phyloP scores from a whole-genome alignment of 2,113 vertebrate species.

The Nibea albiflora region DNA sequence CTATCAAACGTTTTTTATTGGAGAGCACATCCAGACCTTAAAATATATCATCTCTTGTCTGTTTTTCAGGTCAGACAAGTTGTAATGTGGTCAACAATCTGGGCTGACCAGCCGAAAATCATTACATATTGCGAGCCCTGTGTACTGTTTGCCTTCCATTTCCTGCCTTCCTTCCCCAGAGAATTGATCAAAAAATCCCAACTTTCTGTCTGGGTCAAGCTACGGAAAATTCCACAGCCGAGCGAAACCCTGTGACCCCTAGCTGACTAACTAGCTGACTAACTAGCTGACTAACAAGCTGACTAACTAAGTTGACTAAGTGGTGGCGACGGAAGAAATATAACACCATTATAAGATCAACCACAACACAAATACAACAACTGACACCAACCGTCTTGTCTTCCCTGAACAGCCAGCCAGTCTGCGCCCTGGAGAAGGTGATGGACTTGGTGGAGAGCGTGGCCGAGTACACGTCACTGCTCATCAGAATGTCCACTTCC shows the following conservation, averaged over 20 bases:
- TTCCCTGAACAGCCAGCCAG: constrained; percentile 97
- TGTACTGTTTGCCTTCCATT: constrained; percentile 1
- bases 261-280: neutral
- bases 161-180: neutral
- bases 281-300: too few relatives aligned
- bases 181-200: constrained; percentile 10
- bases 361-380: neutral
- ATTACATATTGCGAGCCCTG: neutral
- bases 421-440: constrained; percentile 95
- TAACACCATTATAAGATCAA: neutral
- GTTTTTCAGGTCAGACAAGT: neutral
- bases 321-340: neutral
- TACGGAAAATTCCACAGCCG: neutral
- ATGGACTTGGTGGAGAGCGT: constrained; percentile 99
- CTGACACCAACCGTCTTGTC: constrained; percentile 93
- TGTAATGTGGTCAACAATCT: constrained; percentile 4
- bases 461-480: constrained; percentile 98
- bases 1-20: neutral
- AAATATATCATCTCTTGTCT: neutral
- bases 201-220: constrained; percentile 17
- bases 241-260: neutral
- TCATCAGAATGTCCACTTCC: constrained; percentile 99
- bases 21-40: neutral
- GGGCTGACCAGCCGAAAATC: neutral
- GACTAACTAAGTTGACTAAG: too few relatives aligned